Evolutionary conservation across 2,888 invertebrate genomes (phyloP).

Genomic region (Agrotis puta): DNA sequence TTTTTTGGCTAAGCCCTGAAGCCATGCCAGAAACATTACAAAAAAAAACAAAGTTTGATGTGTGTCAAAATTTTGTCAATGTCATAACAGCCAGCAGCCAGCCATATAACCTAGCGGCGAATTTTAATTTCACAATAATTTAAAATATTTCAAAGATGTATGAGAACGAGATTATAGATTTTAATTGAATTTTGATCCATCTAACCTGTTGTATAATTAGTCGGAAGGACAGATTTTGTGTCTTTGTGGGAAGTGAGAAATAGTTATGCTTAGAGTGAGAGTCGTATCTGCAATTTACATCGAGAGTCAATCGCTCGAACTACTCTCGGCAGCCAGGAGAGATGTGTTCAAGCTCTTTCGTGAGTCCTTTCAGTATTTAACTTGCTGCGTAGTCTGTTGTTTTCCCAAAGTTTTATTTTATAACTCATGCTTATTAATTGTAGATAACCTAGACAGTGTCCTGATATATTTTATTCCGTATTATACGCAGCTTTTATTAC

Average conservation of each 20-base stretch:
- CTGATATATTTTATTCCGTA: not conserved
- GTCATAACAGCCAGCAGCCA: slow-evolving; percentile 26
- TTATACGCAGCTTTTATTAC: not conserved
- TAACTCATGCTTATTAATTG: not conserved
- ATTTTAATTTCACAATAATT: slow-evolving; percentile 57
- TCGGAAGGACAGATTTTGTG: slow-evolving; percentile 24
- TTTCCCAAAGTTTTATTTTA: slow-evolving; percentile 11
- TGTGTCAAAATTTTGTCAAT: slow-evolving; percentile 24
- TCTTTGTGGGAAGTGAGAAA: slow-evolving; percentile 44
- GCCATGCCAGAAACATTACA: no score
- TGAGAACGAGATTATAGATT: slow-evolving; percentile 68
- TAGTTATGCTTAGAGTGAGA: slow-evolving; percentile 80
- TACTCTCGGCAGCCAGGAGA: slow-evolving; percentile 71
- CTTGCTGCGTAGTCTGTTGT: not conserved
- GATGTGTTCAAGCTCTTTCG: slow-evolving; percentile 79
- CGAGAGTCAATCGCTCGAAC: slow-evolving; percentile 77
- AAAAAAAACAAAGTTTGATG: no score
- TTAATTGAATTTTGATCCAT: slow-evolving; percentile 34
- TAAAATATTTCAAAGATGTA: slow-evolving; percentile 65
- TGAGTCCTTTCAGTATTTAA: slow-evolving; percentile 66
- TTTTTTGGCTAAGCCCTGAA: no score
- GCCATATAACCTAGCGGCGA: slow-evolving; percentile 51
- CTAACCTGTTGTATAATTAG: slow-evolving; percentile 18
- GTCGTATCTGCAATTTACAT: slow-evolving; percentile 77
- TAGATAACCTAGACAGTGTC: slow-evolving; percentile 15